Evolutionary conservation across 2,113 vertebrate species (phyloP).

Genomic region (human): GRCh38 chr17:59690001-59690500

Average conservation of each 20-base stretch:
- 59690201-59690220: constrained; percentile 16
- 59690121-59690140: constrained; percentile 46
- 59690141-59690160: background rate
- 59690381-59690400: constrained; percentile 79
- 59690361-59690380: constrained; percentile 76
- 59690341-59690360: constrained; percentile 65
- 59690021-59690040: constrained; percentile 27
- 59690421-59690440: constrained; percentile 81
- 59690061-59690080: background rate
- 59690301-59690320: constrained; percentile 32
- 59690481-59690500: constrained; percentile 85
- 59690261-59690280: constrained; percentile 60
- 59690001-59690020: constrained; percentile 50
- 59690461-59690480: constrained; percentile 84
- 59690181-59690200: background rate
- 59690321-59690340: constrained; percentile 65
- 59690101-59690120: background rate
- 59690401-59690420: constrained; percentile 81
- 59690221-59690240: constrained; percentile 41
- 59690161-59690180: background rate
- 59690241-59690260: constrained; percentile 60
- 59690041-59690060: constrained; percentile 3
- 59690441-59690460: constrained; percentile 79
- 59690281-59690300: constrained; percentile 52
- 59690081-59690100: constrained; percentile 51